Conservation (phyloP, 2,888 invertebrate species). For the Lithophane semibrunnea region DNA sequence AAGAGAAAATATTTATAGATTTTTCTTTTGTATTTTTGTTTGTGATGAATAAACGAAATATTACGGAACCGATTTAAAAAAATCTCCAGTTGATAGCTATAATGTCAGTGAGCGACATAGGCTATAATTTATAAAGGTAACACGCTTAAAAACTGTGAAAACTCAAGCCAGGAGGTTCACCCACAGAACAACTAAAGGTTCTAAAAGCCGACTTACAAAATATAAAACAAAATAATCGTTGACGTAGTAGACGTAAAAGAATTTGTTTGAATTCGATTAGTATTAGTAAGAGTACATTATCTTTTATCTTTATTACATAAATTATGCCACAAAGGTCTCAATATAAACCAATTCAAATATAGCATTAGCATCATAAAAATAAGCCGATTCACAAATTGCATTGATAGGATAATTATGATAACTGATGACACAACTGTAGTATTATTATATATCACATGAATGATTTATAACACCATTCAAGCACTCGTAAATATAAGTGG, state of each 20-base stretch:
- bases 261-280: not conserved
- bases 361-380: conserved; percentile 16
- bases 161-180: too few species aligned
- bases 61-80: too few species aligned
- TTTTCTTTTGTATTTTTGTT: too few species aligned
- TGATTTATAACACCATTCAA: conserved; percentile 34
- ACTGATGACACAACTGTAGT: conserved; percentile 5
- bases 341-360: not conserved
- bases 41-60: too few species aligned
- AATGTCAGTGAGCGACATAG: too few species aligned
- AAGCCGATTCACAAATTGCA: conserved; percentile 13
- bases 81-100: too few species aligned
- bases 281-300: conserved; percentile 1
- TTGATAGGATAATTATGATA: conserved; percentile 47
- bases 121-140: too few species aligned
- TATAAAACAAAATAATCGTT: too few species aligned
- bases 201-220: too few species aligned
- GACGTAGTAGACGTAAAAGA: not conserved
- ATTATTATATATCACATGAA: not conserved
- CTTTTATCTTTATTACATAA: conserved; percentile 8
- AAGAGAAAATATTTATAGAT: too few species aligned
- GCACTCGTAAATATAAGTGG: conserved; percentile 2
- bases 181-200: too few species aligned
- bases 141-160: too few species aligned
- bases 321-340: not conserved